phyloP scores from a whole-genome alignment of 2,797 vertebrate species.

The Acomys russatus region DNA sequence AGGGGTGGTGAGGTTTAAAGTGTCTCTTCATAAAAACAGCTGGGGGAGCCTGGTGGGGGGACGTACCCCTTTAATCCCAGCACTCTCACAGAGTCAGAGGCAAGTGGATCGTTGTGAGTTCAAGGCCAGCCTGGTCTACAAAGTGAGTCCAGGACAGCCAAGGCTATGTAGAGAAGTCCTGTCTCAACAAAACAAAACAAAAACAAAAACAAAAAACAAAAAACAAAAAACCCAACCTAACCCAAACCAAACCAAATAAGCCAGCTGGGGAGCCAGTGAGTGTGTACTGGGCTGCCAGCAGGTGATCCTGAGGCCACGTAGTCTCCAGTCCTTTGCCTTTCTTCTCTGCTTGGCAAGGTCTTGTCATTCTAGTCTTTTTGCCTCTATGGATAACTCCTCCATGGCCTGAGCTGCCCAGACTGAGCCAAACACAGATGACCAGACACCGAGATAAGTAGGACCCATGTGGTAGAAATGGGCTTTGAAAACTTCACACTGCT shows the following conservation, averaged over 20 bases:
- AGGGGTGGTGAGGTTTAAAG: not conserved
- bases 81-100: not conserved
- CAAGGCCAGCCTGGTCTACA: not conserved
- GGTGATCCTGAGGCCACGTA: not conserved
- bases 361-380: not conserved
- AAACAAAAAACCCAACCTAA: too few species aligned
- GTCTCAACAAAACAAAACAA: not conserved
- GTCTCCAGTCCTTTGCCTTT: not conserved
- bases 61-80: not conserved
- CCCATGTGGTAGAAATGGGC: accelerated
- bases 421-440: not conserved
- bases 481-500: not conserved
- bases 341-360: not conserved
- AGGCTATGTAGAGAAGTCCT: not conserved
- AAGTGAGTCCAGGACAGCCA: not conserved
- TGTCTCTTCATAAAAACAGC: not conserved
- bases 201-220: too few species aligned
- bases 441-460: not conserved
- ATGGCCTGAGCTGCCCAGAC: not conserved
- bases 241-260: not conserved
- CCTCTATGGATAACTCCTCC: not conserved
- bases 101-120: too few species aligned
- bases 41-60: not conserved
- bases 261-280: not conserved
- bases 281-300: not conserved